These are phyloP conservation scores for Whitmania pigra DNA, from an alignment of 1,140 invertebrate species.

Conservation along the genomic window DNA sequence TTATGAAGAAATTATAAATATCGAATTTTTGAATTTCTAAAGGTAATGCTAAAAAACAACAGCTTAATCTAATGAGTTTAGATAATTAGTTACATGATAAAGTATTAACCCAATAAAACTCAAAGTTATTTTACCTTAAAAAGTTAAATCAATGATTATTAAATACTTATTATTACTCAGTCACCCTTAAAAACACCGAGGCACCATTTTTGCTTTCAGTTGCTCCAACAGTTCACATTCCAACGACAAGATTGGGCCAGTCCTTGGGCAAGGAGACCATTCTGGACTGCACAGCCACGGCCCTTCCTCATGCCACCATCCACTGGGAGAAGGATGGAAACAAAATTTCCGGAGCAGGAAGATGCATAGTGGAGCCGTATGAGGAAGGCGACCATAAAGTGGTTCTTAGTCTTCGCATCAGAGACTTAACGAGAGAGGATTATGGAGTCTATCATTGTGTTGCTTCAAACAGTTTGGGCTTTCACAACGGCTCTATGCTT, in stretches of 20 bases:
- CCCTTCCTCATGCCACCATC: constrained; percentile 66
- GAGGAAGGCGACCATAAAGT: constrained; percentile 53
- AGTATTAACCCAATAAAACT: too few species aligned
- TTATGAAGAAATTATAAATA: too few species aligned
- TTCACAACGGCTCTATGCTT: constrained; percentile 64
- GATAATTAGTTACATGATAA: too few species aligned
- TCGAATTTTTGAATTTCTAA: too few species aligned
- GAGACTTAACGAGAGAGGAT: constrained; percentile 60
- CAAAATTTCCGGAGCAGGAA: not conserved
- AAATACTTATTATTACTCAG: too few species aligned
- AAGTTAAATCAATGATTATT: too few species aligned
- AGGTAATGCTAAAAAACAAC: too few species aligned
- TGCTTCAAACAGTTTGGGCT: constrained; percentile 73
- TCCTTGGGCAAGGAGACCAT: constrained; percentile 39
- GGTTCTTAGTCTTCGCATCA: constrained; percentile 69
- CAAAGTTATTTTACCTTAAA: too few species aligned
- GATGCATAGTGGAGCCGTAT: constrained; percentile 54
- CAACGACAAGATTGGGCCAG: constrained; percentile 31
- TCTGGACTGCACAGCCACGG: constrained; percentile 73
- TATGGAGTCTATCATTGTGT: constrained; percentile 79
- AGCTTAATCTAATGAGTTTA: too few species aligned
- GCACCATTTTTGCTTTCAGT: constrained; percentile 28
- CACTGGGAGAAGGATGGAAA: constrained; percentile 60
- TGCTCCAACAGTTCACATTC: constrained; percentile 31
- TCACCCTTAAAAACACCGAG: too few species aligned